Evolutionary conservation across 2,113 vertebrate genomes (phyloP).

Genomic region (Capreolus pygargus): DNA sequence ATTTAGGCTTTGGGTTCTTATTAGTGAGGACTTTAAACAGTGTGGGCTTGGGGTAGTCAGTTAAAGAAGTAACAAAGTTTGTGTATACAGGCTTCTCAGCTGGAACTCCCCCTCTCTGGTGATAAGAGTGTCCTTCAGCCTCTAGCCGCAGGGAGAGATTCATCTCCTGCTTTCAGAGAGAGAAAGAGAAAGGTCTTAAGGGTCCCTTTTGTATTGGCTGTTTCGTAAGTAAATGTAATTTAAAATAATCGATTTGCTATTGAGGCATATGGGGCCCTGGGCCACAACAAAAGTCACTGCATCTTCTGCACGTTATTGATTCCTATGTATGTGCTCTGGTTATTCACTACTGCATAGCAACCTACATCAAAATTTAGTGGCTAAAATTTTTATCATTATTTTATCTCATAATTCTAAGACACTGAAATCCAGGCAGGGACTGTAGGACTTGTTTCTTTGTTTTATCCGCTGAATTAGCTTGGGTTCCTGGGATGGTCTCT

Average conservation of each 20-base stretch:
- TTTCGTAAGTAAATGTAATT: background rate
- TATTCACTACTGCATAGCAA: background rate
- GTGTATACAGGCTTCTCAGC: background rate
- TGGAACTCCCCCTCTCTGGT: background rate
- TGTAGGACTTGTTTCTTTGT: background rate
- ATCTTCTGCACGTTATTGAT: background rate
- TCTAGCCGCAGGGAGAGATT: background rate
- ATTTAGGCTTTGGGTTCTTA: background rate
- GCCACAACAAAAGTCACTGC: background rate
- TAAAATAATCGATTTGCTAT: background rate
- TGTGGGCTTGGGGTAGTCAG: background rate
- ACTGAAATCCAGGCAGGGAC: background rate
- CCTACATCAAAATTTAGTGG: background rate
- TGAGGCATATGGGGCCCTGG: background rate
- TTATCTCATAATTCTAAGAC: background rate
- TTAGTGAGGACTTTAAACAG: background rate
- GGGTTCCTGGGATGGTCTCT: background rate
- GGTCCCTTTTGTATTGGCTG: background rate
- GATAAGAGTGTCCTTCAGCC: background rate
- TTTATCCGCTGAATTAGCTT: background rate
- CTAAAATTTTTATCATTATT: background rate
- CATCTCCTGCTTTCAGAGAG: background rate
- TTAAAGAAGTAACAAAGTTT: background rate
- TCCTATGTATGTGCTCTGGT: background rate
- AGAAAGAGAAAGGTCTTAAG: background rate